Evolutionary conservation across 1,140 invertebrate species (phyloP).

Genomic region (Drosophila obscura): DNA sequence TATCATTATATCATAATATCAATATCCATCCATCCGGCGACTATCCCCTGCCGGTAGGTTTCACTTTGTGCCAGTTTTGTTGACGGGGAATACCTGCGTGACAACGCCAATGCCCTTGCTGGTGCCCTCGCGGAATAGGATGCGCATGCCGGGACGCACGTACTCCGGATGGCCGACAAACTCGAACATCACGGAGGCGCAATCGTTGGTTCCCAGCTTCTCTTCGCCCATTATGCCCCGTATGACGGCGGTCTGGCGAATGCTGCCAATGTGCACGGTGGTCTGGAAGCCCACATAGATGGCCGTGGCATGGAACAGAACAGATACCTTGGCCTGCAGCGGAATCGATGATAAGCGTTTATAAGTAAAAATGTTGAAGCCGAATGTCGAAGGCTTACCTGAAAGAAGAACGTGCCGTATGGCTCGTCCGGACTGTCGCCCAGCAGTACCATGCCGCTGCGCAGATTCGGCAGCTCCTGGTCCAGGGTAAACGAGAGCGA

Average conservation of each 20-base stretch:
- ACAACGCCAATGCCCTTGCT: conserved; percentile 96
- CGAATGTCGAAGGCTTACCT: conserved; percentile 85
- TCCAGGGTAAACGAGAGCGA: conserved; percentile 90
- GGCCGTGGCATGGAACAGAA: conserved; percentile 90
- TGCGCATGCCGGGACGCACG: conserved; percentile 92
- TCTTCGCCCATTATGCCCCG: conserved; percentile 84
- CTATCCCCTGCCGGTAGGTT: neutral
- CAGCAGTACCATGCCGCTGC: conserved; percentile 93
- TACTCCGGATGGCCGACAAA: conserved; percentile 96
- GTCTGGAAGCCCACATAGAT: conserved; percentile 96
- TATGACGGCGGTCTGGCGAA: conserved; percentile 96
- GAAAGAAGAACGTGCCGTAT: conserved; percentile 90
- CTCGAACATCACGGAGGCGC: conserved; percentile 93
- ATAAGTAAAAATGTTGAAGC: neutral
- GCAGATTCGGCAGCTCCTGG: conserved; percentile 86
- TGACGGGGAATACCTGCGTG: conserved; percentile 90
- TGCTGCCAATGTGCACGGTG: conserved; percentile 97
- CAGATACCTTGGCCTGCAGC: conserved; percentile 91
- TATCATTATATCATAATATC: conserved; percentile 37
- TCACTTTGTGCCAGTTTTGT: conserved; percentile 67
- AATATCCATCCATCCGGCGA: conserved; percentile 29
- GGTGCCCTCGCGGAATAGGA: conserved; percentile 94
- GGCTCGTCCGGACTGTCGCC: conserved; percentile 85
- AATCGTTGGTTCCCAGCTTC: conserved; percentile 90
- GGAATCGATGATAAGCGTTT: conserved; percentile 19